Conservation (phyloP, 2,113 vertebrate genomes). For the Rhegmatorhina hoffmannsi region DNA sequence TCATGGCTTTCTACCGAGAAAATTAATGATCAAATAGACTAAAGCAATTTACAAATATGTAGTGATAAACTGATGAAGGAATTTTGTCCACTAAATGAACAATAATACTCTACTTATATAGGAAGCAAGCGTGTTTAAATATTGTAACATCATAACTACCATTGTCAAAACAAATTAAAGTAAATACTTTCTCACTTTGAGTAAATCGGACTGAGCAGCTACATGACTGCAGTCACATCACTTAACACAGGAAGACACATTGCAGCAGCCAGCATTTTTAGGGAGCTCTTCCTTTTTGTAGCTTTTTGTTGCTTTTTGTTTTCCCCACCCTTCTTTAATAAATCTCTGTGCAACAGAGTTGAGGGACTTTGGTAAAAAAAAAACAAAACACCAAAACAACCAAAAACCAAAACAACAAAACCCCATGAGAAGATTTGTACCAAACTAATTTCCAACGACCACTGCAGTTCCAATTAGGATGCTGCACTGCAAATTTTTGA, state of each 20-base stretch:
- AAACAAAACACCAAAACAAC: too few species aligned
- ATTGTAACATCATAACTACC: not conserved
- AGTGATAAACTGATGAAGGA: not conserved
- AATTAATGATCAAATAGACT: not conserved
- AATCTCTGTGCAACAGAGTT: not conserved
- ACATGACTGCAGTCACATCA: not conserved
- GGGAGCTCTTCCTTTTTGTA: not conserved
- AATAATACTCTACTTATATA: not conserved
- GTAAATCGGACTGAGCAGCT: not conserved
- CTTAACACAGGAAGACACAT: not conserved
- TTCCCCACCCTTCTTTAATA: not conserved
- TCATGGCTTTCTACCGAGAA: not conserved
- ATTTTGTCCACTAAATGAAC: not conserved
- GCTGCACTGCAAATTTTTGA: conserved; percentile 12
- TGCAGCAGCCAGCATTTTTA: not conserved
- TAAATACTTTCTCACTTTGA: not conserved
- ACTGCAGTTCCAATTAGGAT: not conserved
- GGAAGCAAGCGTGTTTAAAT: not conserved
- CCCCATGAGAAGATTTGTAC: not conserved
- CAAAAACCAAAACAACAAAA: not conserved
- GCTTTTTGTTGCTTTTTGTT: not conserved
- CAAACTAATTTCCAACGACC: not conserved
- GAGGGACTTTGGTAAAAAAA: not conserved
- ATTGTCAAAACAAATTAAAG: not conserved
- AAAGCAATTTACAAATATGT: not conserved